Percentiles rank a stretch among this genome's conserved stretches.
phyloP scores from a whole-genome alignment of 2,888 invertebrate species.

The Rhamphomyia laevipes region DNA sequence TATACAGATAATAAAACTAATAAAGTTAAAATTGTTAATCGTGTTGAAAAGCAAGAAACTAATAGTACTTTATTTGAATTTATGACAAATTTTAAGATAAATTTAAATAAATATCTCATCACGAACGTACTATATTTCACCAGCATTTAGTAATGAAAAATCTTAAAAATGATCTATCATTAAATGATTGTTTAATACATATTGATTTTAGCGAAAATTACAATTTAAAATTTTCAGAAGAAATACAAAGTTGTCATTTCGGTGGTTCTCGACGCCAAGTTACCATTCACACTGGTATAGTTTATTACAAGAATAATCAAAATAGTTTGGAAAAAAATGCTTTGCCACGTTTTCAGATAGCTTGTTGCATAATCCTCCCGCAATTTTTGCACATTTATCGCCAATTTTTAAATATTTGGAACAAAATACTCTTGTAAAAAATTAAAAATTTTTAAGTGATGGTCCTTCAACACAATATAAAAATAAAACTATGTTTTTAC shows the following conservation, averaged over 20 bases:
- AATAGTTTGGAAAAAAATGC: neutral
- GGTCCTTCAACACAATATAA: neutral
- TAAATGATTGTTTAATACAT: neutral
- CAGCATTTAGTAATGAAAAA: neutral
- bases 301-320: neutral
- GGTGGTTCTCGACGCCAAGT: neutral
- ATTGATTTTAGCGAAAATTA: neutral
- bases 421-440: too few relatives aligned
- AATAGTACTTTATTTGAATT: neutral
- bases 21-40: neutral
- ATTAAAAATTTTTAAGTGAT: too few relatives aligned
- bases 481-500: neutral
- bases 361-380: neutral
- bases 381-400: neutral
- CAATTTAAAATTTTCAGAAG: neutral
- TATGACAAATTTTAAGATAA: neutral
- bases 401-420: too few relatives aligned
- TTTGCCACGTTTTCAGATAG: neutral
- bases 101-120: neutral
- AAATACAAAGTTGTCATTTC: neutral
- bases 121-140: neutral
- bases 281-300: neutral
- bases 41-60: neutral
- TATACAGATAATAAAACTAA: neutral
- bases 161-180: neutral